Conservation (phyloP, 2,113 vertebrate species). For the Sturnus vulgaris region DNA sequence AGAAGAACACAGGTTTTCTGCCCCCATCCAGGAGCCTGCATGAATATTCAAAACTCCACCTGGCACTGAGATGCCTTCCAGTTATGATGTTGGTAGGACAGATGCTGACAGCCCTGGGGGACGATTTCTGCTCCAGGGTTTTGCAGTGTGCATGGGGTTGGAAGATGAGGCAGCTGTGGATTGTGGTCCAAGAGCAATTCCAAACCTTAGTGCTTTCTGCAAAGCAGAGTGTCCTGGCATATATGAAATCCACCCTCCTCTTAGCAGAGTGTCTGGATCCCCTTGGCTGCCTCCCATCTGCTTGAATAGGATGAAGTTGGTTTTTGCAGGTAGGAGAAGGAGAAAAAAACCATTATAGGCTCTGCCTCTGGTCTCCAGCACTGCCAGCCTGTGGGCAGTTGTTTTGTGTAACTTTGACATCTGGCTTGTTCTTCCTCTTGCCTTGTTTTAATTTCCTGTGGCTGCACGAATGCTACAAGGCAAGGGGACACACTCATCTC, state of each 20-base stretch:
- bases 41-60: background rate
- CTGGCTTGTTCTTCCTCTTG: background rate
- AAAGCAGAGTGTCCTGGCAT: background rate
- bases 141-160: background rate
- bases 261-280: background rate
- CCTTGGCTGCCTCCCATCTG: background rate
- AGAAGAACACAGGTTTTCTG: background rate
- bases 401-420: background rate
- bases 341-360: background rate
- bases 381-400: background rate
- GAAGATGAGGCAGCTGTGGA: background rate
- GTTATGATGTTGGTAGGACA: background rate
- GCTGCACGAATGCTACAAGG: background rate
- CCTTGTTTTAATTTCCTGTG: constrained; percentile 13
- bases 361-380: background rate
- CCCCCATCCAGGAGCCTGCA: background rate
- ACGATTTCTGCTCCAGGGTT: background rate
- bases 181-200: background rate
- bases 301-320: background rate
- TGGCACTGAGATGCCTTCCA: background rate
- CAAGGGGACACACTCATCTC: background rate
- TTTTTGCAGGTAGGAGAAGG: background rate
- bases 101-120: background rate
- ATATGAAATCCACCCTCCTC: background rate
- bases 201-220: background rate